phyloP scores from a whole-genome alignment of 2,888 invertebrate genomes.

The Hecatera dysodea region DNA sequence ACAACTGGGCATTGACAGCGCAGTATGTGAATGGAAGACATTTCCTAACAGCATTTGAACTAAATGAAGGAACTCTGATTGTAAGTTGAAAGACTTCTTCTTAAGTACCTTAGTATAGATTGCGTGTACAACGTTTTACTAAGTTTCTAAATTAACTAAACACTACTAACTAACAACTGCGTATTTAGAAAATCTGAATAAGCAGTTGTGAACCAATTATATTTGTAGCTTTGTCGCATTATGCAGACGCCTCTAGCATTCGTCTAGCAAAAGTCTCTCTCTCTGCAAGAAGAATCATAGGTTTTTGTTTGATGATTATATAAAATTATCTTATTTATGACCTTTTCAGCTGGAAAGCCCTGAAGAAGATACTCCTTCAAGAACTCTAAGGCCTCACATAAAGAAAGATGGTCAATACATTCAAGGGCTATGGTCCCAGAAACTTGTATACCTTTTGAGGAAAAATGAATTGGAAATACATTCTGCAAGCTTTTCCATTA shows the following conservation, averaged over 20 bases:
- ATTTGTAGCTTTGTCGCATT: background rate
- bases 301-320: background rate
- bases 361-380: slow-evolving; percentile 84
- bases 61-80: slow-evolving; percentile 87
- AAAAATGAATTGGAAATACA: slow-evolving; percentile 87
- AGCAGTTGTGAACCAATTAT: background rate
- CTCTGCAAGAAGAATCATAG: background rate
- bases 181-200: too few relatives aligned
- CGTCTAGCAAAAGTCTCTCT: background rate
- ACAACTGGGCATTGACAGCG: slow-evolving; percentile 87
- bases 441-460: slow-evolving; percentile 83
- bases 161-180: background rate
- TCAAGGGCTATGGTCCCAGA: slow-evolving; percentile 87
- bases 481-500: slow-evolving; percentile 84
- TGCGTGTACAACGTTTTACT: too few relatives aligned
- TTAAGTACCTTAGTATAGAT: too few relatives aligned
- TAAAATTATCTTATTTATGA: background rate
- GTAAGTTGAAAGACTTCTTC: slow-evolving; percentile 74
- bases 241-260: background rate
- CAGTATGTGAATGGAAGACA: slow-evolving; percentile 89
- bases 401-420: slow-evolving; percentile 83
- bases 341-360: slow-evolving; percentile 85
- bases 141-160: background rate
- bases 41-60: slow-evolving; percentile 87
- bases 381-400: slow-evolving; percentile 82